phyloP scores from a whole-genome alignment of 2,888 invertebrate species.

The Sepiola atlantica region DNA sequence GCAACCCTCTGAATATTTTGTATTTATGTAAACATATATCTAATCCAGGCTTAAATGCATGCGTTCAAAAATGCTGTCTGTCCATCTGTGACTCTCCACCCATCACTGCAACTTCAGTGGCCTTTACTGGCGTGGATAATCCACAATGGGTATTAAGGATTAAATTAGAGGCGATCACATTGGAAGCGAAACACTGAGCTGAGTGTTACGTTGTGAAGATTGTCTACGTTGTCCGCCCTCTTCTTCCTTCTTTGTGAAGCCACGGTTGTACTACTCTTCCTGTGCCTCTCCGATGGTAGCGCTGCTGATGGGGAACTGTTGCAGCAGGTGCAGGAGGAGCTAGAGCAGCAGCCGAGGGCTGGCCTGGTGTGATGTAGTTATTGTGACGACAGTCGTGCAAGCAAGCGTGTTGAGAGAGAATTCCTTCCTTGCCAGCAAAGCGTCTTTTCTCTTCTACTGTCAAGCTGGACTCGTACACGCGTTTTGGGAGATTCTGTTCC shows the following conservation, averaged over 20 bases:
- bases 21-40: too few relatives aligned
- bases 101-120: not conserved
- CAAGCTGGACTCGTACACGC: not conserved
- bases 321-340: not conserved
- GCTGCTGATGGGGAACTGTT: not conserved
- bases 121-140: not conserved
- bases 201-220: not conserved
- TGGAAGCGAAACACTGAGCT: not conserved
- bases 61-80: too few relatives aligned
- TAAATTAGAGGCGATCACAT: not conserved
- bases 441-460: not conserved
- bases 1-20: too few relatives aligned
- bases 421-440: not conserved
- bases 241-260: not conserved
- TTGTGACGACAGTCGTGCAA: not conserved
- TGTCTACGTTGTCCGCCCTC: not conserved
- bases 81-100: too few relatives aligned
- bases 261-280: not conserved
- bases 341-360: not conserved
- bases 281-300: not conserved
- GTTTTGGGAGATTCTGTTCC: not conserved
- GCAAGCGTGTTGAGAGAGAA: not conserved
- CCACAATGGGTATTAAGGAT: not conserved
- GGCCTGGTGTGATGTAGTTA: constrained; percentile 32
- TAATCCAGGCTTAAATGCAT: too few relatives aligned